Percentiles rank a stretch among this genome's conserved stretches.
phyloP scores from a whole-genome alignment of 1,140 invertebrate species.

The Euura lappo region DNA sequence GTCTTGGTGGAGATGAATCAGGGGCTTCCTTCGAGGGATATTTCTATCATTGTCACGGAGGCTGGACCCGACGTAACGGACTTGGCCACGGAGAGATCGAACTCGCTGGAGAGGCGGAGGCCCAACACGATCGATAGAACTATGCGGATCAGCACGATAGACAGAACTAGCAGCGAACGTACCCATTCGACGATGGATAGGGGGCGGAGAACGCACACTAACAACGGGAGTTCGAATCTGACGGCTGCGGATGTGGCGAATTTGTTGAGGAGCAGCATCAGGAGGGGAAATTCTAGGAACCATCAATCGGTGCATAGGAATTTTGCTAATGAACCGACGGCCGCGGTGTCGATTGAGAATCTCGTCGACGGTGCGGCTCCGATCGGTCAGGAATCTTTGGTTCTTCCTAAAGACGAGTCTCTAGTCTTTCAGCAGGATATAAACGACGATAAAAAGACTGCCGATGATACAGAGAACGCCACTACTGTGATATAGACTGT shows the following conservation, averaged over 20 bases:
- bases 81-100: slow-evolving; percentile 11
- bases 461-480: slow-evolving; percentile 48
- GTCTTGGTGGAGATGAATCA: slow-evolving; percentile 69
- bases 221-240: slow-evolving; percentile 49
- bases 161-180: slow-evolving; percentile 22
- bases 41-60: slow-evolving; percentile 39
- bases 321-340: slow-evolving; percentile 44
- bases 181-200: slow-evolving; percentile 34
- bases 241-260: slow-evolving; percentile 66
- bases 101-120: slow-evolving; percentile 29
- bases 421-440: slow-evolving; percentile 44
- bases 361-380: slow-evolving; percentile 66
- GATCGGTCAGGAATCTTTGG: slow-evolving; percentile 62
- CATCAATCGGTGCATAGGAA: slow-evolving; percentile 37
- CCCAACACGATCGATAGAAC: slow-evolving; percentile 48
- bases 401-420: slow-evolving; percentile 49
- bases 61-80: slow-evolving; percentile 31
- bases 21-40: slow-evolving; percentile 31
- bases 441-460: slow-evolving; percentile 55
- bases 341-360: slow-evolving; percentile 61
- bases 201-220: slow-evolving; percentile 22
- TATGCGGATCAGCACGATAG: slow-evolving; percentile 27
- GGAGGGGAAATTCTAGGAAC: slow-evolving; percentile 53
- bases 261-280: slow-evolving; percentile 65
- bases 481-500: slow-evolving; percentile 59